Evolutionary conservation across 2,888 invertebrate species (phyloP), one percentile per base, ranked within the genome.

Genomic region (Helleia helle): DNA sequence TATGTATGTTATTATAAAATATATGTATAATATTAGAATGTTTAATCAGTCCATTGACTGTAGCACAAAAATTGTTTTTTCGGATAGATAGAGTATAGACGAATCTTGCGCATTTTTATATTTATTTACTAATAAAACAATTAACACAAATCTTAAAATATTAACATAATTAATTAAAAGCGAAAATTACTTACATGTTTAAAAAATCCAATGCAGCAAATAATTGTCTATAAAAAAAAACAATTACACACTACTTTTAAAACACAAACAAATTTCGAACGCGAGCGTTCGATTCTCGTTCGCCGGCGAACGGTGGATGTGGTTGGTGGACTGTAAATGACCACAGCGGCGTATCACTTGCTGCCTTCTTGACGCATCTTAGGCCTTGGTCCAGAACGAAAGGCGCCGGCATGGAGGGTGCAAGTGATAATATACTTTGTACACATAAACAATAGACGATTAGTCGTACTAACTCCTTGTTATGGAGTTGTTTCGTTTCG

Each of bases 261-360:
- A 47, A 46, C 45, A 44, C 30, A 39, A 26, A 42, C 48, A 44
- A 57, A 57, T 48, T 57, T 48, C 47, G 52, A 55, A 57, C 56
- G 51, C 53, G 51, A 51, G 40, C 51, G 47, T 63, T 61, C 59
- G 64, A 56, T 58, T 56, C 63, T 58, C 56, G 58, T 56, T 59
- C 58, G 62, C 53, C 58, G 65, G 70, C 72, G 70, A 59, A 62
- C 69, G 59, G 52, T 58, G 57, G 65, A 64, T 62, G 59, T 60
- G 70, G 64, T 65, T 58, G 63, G 59, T 58, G 58, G 62, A 60
- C 66, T 59, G 63, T 68, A 71, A 79, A 71, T 77, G 77, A 68
- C 71, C 72, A 71, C 59, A 63, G 54, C 42, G 44, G 44, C 36
- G 49, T 55, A 52, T 50, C 54, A 55, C 59, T 57, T 56, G 48